phyloP scores from a whole-genome alignment of 2,113 vertebrate genomes.

The Nycticryphes semicollaris region DNA sequence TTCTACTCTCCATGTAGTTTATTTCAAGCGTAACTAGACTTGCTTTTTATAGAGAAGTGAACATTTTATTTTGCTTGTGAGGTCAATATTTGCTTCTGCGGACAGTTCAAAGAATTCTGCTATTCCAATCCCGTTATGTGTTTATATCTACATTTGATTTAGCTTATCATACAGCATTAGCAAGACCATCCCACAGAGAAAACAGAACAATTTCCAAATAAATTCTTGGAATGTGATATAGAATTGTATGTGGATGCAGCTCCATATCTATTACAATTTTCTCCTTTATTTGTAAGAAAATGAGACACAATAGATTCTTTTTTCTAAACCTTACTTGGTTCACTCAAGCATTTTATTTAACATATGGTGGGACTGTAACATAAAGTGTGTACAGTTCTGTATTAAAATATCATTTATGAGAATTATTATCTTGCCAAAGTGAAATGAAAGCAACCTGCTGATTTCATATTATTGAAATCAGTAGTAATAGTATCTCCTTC shows the following conservation, averaged over 20 bases:
- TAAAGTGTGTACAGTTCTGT: not conserved
- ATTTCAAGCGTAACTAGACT: slow-evolving; percentile 15
- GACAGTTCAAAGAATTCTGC: slow-evolving; percentile 25
- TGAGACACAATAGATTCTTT: not conserved
- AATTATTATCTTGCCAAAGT: slow-evolving; percentile 21
- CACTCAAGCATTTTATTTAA: not conserved
- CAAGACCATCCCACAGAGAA: not conserved
- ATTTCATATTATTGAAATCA: slow-evolving; percentile 15
- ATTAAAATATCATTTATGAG: slow-evolving; percentile 13
- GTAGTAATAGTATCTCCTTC: not conserved
- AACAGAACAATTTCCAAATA: slow-evolving; percentile 30
- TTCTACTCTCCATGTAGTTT: not conserved
- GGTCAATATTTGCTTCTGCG: slow-evolving; percentile 62
- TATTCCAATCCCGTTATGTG: not conserved
- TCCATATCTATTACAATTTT: not conserved
- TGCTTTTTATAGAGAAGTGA: slow-evolving; percentile 29
- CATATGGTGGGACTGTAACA: not conserved
- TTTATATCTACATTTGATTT: slow-evolving; percentile 37
- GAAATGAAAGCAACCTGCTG: slow-evolving; percentile 34
- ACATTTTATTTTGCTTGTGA: slow-evolving; percentile 39
- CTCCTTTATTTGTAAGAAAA: not conserved
- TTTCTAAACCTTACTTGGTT: not conserved
- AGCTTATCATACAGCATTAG: slow-evolving; percentile 29
- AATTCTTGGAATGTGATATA: slow-evolving; percentile 42
- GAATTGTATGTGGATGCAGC: not conserved